A percentile compares a stretch with the other conserved stretches of the same genome.
phyloP scores from a whole-genome alignment of 2,113 vertebrate genomes.

The Bufo bufo region DNA sequence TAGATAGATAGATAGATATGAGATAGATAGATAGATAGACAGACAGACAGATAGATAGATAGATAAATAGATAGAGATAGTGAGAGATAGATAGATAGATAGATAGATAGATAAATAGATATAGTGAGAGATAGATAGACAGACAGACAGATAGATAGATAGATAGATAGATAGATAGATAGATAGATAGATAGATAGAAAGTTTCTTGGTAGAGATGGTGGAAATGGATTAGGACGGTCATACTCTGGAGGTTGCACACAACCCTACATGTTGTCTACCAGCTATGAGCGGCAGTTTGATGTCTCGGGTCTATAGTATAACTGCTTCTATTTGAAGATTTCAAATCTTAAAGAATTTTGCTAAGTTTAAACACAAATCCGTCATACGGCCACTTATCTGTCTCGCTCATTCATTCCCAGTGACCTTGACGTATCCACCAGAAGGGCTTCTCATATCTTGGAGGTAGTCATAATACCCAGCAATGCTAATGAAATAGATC shows the following conservation, averaged over 20 bases:
- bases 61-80: too few relatives aligned
- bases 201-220: too few relatives aligned
- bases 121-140: background rate
- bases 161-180: background rate
- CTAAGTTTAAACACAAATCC: background rate
- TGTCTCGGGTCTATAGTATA: background rate
- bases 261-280: background rate
- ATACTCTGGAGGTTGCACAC: background rate
- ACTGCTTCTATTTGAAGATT: background rate
- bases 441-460: background rate
- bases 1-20: too few relatives aligned
- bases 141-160: too few relatives aligned
- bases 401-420: background rate
- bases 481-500: background rate
- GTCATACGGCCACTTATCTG: background rate
- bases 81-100: too few relatives aligned
- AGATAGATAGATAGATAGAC: too few relatives aligned
- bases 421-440: slow-evolving; percentile 20
- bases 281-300: background rate
- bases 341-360: background rate
- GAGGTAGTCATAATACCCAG: slow-evolving; percentile 11
- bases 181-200: background rate
- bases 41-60: too few relatives aligned
- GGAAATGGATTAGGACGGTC: background rate
- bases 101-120: background rate